Percentiles rank a stretch among this genome's conserved stretches.
Conservation (phyloP, 2,797 vertebrate genomes). For the Pangasius macronema region DNA sequence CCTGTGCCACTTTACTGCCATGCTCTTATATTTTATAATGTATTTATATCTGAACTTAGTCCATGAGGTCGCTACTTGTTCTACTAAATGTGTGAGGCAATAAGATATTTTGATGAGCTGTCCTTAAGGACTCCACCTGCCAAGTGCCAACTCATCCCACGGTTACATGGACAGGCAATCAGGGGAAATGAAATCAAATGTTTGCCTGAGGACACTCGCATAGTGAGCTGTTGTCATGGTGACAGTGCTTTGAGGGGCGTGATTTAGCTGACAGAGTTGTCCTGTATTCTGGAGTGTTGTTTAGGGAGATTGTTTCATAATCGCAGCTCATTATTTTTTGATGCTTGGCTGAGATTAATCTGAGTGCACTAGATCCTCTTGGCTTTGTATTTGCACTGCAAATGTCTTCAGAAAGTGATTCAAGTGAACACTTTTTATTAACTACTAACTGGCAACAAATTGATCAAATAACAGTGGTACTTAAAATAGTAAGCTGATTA, state of each 20-base stretch:
- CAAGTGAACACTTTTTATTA: background rate
- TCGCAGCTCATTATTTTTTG: constrained; percentile 39
- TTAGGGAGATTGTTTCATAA: constrained; percentile 52
- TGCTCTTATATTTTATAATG: constrained; percentile 3
- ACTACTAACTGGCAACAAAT: constrained; percentile 10
- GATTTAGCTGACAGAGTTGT: constrained; percentile 47
- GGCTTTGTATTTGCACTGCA: constrained; percentile 19
- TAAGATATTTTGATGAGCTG: constrained; percentile 55
- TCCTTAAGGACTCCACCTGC: constrained; percentile 50
- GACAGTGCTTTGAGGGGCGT: constrained; percentile 51
- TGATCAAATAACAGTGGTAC: background rate
- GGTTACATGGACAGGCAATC: constrained; percentile 51
- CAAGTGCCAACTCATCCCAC: constrained; percentile 55
- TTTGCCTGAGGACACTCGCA: constrained; percentile 54
- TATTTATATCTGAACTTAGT: background rate
- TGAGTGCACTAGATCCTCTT: constrained; percentile 19
- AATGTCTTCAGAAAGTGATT: constrained; percentile 22
- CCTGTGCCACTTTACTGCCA: background rate
- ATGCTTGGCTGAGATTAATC: constrained; percentile 26
- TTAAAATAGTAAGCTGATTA: constrained; percentile 8
- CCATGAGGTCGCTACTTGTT: constrained; percentile 15
- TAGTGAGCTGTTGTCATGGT: constrained; percentile 63
- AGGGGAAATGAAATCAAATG: constrained; percentile 54
- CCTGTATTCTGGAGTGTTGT: constrained; percentile 43
- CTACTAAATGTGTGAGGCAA: constrained; percentile 32